phyloP scores from a whole-genome alignment of 2,113 vertebrate species.

The Microtus pennsylvanicus region DNA sequence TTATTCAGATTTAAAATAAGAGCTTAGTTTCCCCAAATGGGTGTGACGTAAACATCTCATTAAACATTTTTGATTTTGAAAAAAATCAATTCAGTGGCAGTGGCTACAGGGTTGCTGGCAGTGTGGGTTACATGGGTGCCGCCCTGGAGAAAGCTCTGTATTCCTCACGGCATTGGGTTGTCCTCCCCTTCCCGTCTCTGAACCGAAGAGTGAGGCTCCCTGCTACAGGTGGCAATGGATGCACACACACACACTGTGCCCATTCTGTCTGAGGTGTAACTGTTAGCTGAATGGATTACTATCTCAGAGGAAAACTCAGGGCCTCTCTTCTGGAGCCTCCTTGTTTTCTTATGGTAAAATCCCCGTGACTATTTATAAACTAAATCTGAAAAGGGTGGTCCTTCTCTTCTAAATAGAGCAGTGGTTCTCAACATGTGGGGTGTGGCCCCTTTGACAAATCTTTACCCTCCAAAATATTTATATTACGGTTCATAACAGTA shows the following conservation, averaged over 20 bases:
- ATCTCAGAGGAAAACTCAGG: not conserved
- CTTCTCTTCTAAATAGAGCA: not conserved
- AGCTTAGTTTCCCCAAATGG: slow-evolving; percentile 84
- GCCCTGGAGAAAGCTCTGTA: rapidly evolving
- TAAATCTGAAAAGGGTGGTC: not conserved
- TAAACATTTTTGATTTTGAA: slow-evolving; percentile 83
- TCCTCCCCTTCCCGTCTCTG: not conserved
- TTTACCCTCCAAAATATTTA: not conserved
- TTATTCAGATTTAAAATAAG: slow-evolving; percentile 83
- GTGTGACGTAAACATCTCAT: slow-evolving; percentile 83
- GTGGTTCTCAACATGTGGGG: not conserved
- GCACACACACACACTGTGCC: rapidly evolving
- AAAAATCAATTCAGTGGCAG: not conserved
- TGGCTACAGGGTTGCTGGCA: not conserved
- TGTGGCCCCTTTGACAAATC: not conserved
- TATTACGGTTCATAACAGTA: not conserved
- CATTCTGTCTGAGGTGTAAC: not conserved
- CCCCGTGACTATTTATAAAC: not conserved
- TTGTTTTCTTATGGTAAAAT: slow-evolving; percentile 4
- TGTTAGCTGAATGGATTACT: not conserved
- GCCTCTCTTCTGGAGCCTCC: not conserved
- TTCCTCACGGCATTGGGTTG: not conserved
- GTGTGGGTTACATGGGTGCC: not conserved
- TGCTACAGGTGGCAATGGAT: not conserved
- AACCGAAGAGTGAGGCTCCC: not conserved